Percentiles rank a stretch among this genome's conserved stretches.
These are phyloP conservation scores for Steromphala cineraria DNA, from an alignment of 2,888 invertebrate genomes.

Conservation along the genomic window DNA sequence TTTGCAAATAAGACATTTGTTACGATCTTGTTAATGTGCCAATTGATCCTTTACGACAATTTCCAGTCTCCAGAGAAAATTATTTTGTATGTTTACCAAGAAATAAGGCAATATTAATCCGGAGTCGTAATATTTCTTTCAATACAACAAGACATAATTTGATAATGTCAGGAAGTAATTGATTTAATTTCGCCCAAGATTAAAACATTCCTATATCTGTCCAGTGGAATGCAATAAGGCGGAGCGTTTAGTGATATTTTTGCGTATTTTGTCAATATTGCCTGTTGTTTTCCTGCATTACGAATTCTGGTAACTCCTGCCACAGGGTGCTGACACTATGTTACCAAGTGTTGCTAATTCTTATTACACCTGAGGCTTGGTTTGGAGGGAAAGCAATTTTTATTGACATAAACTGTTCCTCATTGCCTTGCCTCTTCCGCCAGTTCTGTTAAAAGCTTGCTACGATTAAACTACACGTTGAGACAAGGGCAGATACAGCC, in stretches of 20 bases:
- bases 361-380: not conserved
- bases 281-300: not conserved
- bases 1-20: too few species aligned
- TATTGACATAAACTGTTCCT: not conserved
- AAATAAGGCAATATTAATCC: not conserved
- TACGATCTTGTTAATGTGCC: too few species aligned
- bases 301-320: not conserved
- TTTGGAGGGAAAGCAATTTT: not conserved
- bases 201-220: not conserved
- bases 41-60: too few species aligned
- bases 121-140: slow-evolving; percentile 7
- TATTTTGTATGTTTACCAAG: not conserved
- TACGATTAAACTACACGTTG: too few species aligned
- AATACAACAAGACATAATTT: not conserved
- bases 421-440: too few species aligned
- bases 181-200: not conserved
- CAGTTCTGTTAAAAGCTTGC: too few species aligned
- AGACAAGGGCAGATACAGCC: too few species aligned
- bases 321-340: not conserved
- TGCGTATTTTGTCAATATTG: not conserved
- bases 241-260: not conserved
- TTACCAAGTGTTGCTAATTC: not conserved
- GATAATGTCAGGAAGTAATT: not conserved
- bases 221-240: not conserved
- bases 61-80: not conserved